Conservation (phyloP, 2,797 vertebrate genomes). For the Psittacula derbiana region DNA sequence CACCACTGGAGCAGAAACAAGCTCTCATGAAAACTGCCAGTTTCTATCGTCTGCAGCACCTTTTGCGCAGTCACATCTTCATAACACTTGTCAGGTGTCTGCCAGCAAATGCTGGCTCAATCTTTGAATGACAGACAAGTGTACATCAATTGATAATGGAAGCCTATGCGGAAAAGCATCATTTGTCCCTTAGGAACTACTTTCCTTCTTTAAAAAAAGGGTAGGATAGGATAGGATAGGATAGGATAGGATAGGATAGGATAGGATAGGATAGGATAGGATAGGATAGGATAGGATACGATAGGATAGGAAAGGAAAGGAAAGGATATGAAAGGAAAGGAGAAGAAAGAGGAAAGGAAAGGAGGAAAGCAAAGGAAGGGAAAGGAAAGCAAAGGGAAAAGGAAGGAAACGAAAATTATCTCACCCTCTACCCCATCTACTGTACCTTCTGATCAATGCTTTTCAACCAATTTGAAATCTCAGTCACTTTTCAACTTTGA, state of each 20-base stretch:
- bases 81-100: not conserved
- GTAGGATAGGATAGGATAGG: too few species aligned
- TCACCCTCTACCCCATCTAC: not conserved
- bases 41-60: rapidly evolving
- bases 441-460: not conserved
- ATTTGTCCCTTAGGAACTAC: not conserved
- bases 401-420: not conserved
- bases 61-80: not conserved
- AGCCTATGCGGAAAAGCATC: slow-evolving; percentile 29
- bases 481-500: slow-evolving; percentile 6
- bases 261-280: too few species aligned
- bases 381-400: not conserved
- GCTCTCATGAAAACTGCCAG: not conserved
- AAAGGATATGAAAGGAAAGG: too few species aligned
- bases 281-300: too few species aligned
- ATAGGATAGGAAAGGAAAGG: too few species aligned
- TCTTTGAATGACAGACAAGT: not conserved
- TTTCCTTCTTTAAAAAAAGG: not conserved
- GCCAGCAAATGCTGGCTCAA: not conserved
- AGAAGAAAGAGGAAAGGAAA: too few species aligned
- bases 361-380: not conserved
- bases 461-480: slow-evolving; percentile 43
- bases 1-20: not conserved
- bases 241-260: too few species aligned
- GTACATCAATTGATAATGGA: not conserved